phyloP scores from a whole-genome alignment of 92 coral and sea anemone species.

The Nematostella vectensis region DNA sequence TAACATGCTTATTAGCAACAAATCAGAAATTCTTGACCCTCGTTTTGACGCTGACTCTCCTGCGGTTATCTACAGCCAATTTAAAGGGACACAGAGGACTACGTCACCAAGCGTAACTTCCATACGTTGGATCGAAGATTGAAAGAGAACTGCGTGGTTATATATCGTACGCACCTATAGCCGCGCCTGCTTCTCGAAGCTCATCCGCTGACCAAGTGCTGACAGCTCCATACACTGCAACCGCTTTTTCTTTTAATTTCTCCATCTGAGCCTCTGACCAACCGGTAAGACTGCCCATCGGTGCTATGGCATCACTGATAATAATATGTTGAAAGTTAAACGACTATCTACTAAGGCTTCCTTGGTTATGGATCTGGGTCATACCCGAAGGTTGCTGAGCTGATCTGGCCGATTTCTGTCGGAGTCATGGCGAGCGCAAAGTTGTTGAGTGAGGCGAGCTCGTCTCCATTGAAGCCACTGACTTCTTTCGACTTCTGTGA shows the following conservation, averaged over 20 bases:
- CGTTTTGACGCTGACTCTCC: too few species aligned
- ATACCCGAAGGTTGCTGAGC: constrained; percentile 38
- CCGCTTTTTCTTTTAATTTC: constrained; percentile 47
- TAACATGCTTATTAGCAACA: not conserved
- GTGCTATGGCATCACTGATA: constrained; percentile 7
- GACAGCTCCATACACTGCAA: constrained; percentile 47
- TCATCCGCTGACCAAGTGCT: constrained; percentile 49
- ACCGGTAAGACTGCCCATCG: constrained; percentile 37
- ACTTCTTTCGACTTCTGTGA: constrained; percentile 25
- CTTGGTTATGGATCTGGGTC: too few species aligned
- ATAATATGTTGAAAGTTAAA: too few species aligned
- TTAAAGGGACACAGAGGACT: too few species aligned
- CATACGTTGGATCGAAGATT: too few species aligned
- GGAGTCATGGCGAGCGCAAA: constrained; percentile 58
- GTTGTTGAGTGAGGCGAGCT: constrained; percentile 43
- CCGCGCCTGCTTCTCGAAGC: constrained; percentile 52
- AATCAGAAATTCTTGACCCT: too few species aligned
- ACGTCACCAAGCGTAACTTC: too few species aligned
- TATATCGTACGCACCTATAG: constrained; percentile 33
- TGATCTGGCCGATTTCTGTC: constrained; percentile 30
- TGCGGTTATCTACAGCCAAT: not conserved
- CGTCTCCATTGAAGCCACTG: constrained; percentile 39
- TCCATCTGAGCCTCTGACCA: constrained; percentile 56
- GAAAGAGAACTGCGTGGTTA: too few species aligned
- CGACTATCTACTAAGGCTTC: too few species aligned